Conservation (phyloP, 2,888 invertebrate species). For the Rotaria socialis region DNA sequence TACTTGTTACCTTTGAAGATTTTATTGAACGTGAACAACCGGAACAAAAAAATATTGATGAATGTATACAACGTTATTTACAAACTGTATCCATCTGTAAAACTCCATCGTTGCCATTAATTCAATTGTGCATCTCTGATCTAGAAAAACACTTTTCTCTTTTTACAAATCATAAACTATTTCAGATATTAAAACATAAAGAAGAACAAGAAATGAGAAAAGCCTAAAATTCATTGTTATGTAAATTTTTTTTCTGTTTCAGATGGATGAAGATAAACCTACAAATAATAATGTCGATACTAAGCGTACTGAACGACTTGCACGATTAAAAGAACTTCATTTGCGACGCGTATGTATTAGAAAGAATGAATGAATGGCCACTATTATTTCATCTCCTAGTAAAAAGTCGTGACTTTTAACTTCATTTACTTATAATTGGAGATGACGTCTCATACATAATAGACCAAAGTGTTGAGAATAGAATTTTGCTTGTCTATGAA, state of each 20-base stretch:
- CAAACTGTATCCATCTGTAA: neutral
- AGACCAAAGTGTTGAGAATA: no score
- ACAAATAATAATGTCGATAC: neutral
- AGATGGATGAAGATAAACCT: constrained; percentile 4
- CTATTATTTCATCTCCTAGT: no score
- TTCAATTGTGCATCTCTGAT: neutral
- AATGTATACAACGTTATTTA: constrained; percentile 35
- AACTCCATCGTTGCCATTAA: neutral
- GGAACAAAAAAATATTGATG: neutral
- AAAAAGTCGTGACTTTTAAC: no score
- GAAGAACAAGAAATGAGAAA: neutral
- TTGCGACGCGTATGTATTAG: constrained; percentile 36
- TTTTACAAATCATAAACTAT: neutral
- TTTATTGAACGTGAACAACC: neutral
- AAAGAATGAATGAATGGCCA: no score
- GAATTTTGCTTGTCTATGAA: no score
- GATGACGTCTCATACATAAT: no score
- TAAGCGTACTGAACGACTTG: constrained; percentile 43
- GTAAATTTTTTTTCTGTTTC: neutral
- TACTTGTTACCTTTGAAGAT: neutral
- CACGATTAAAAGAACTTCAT: constrained; percentile 41
- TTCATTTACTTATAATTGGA: no score
- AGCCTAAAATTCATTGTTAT: neutral
- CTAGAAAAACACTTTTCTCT: neutral
- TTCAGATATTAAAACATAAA: neutral